These are phyloP conservation scores for Chironomus tentans DNA, from an alignment of 2,888 invertebrate species.

Conservation along the genomic window DNA sequence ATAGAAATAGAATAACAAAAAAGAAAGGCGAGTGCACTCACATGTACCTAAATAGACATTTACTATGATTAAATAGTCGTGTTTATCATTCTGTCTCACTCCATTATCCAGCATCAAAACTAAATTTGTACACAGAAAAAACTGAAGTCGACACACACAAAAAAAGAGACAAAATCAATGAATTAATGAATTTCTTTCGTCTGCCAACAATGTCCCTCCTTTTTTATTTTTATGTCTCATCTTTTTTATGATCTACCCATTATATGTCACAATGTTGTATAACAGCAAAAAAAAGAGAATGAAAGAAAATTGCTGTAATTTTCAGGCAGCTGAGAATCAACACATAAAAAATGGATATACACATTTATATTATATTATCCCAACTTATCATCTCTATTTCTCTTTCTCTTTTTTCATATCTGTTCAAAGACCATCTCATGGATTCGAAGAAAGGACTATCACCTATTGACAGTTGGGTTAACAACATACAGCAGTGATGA, in stretches of 20 bases:
- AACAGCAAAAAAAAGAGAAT: background rate
- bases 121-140: too few relatives aligned
- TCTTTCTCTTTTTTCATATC: conserved; percentile 35
- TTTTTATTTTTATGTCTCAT: background rate
- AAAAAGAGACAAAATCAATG: conserved; percentile 3
- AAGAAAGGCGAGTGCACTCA: too few relatives aligned
- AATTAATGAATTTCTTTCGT: conserved; percentile 15
- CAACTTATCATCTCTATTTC: background rate
- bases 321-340: too few relatives aligned
- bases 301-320: background rate
- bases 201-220: background rate
- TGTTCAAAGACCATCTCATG: conserved; percentile 34
- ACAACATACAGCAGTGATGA: conserved; percentile 49
- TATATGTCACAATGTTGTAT: background rate
- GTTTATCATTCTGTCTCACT: background rate
- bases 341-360: too few relatives aligned
- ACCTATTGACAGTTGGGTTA: conserved; percentile 47
- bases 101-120: background rate
- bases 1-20: too few relatives aligned
- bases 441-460: conserved; percentile 42
- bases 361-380: too few relatives aligned
- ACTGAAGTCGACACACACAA: background rate
- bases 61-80: too few relatives aligned
- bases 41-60: too few relatives aligned
- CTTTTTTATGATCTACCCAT: background rate